Base-by-base conservation (phyloP, 2,797 vertebrate genomes). In the Psittacula derbiana region DNA sequence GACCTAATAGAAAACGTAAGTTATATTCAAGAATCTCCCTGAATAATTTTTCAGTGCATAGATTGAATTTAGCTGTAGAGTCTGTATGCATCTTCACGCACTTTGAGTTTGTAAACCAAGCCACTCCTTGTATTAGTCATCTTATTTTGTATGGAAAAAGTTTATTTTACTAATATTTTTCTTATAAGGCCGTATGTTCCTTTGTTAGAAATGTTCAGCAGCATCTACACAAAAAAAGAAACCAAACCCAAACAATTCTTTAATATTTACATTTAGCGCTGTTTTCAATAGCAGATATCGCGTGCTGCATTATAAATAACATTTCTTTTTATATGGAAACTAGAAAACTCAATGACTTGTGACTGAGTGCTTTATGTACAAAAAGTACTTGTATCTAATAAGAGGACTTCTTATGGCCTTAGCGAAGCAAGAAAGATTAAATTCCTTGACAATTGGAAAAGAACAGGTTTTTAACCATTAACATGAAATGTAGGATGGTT, bases 1-100 rank as follows among this genome's bases (percentile, higher is more conserved):
- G 99, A 99, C 97, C 98, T 99, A 86, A 99, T 99, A 97, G 99
- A 99, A 98, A 99, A 99, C 91, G 99, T 99, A 98, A 99, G 99
- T 99, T 88, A 14, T 20, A 14, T 33, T 81, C 33, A 70, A 46
- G 38, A 44, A 27, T 65, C 13, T 65, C 20, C 47, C 36, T 21
- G 16, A 80, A 43, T 27, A 16, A 24, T 58, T 74, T 95, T 90
- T 78, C 84, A 78, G 65, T 85, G 17, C 15, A 10, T 49, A 13
- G 13, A 44, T 46, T 74, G 58, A 80, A 83, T 88, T 73, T 53
- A 41, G 23, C 23, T 57, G 6, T 64, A 20, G 71, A 25, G 5
- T 52, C n/a, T 14, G 3, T 15, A 19, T 5, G 2, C 17, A 20
- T 88, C 33, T 21, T 89, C 31, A 30, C 6, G 2, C 31, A 7